Base-by-base conservation (phyloP, 1,140 invertebrate species). In the Elymnias hypermnestra region DNA sequence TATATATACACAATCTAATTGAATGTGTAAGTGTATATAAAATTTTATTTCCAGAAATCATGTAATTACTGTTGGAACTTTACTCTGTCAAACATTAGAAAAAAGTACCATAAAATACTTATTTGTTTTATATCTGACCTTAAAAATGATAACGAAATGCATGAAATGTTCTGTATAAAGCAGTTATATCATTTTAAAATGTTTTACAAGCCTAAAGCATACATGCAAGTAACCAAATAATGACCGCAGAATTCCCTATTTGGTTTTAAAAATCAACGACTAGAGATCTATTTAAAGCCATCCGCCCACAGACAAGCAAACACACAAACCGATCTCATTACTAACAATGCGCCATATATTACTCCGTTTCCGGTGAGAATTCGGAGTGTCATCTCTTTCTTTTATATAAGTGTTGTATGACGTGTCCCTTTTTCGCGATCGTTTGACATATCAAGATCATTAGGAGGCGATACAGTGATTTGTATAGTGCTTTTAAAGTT, bases 271-370 rank as follows among this genome's bases (percentile, higher is more conserved):
- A 51, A 51, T 21, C 19, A 39, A 51, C 26, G 41, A 37, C 10
- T 44, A 44, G 48, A 39, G 22, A 40, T 10, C 35, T 54, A 54
- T 54, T 54, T 54, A 54, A 46, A 42, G 40, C 49, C 54, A 36
- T 53, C 57, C 74, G 64, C 72, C 72, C 72, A 78, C 68, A 57
- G 58, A 63, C 72, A 60, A 52, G 51, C 67, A 57, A 62, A 72
- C 71, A 66, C 39, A 74, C 71, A 74, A 76, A 73, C 75, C 66
- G 72, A 71, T 75, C 75, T 83, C 78, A 68, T 83, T 83, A 83
- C 72, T 72, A 78, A 83, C 78, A 83, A 83, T 83, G 72, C 70
- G 48, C 76, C 72, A 81, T 83, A 83, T 77, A 81, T 83, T 78
- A 81, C 67, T 25, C 53, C 47, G 63, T 75, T 83, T 81, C 76